Conservation (phyloP, 37 sponge, comb jelly and placozoan genomes). For the Sycon ciliatum region DNA sequence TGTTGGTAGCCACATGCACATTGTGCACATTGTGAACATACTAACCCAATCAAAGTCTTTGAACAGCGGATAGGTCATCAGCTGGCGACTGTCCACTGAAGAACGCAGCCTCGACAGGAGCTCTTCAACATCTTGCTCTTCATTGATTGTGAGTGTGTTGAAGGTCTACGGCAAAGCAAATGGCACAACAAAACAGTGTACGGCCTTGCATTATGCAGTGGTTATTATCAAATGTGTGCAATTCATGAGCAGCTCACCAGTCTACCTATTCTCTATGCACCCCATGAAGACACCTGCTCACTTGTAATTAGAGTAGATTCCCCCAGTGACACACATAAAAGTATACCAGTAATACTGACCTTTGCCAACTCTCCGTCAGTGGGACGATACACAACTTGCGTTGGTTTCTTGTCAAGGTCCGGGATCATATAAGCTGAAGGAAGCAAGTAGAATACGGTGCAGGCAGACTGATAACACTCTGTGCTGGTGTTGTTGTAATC, state of each 20-base stretch:
- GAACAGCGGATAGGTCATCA: constrained; percentile 68
- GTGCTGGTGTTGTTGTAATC: no score
- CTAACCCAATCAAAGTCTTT: constrained; percentile 78
- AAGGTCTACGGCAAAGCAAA: no score
- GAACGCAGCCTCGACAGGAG: constrained; percentile 42
- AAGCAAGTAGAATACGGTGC: no score
- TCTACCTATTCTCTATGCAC: not conserved
- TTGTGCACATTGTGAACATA: not conserved
- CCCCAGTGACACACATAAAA: constrained; percentile 2
- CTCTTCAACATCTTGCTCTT: constrained; percentile 45
- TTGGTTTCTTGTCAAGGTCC: constrained; percentile 73
- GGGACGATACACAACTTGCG: constrained; percentile 48
- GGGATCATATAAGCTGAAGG: no score
- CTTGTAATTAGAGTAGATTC: not conserved
- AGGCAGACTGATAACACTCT: no score
- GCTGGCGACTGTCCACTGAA: constrained; percentile 45
- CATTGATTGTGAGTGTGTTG: no score
- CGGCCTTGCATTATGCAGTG: no score
- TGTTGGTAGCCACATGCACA: not conserved
- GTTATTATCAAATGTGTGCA: not conserved
- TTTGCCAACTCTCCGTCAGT: constrained; percentile 57
- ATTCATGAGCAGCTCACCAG: not conserved
- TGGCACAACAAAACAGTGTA: no score
- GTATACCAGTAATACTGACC: constrained; percentile 25
- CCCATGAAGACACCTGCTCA: no score